Evolutionary conservation across 1,140 invertebrate species (phyloP), one percentile per base, ranked within the genome.

Genomic region (Penaeus indicus): DNA sequence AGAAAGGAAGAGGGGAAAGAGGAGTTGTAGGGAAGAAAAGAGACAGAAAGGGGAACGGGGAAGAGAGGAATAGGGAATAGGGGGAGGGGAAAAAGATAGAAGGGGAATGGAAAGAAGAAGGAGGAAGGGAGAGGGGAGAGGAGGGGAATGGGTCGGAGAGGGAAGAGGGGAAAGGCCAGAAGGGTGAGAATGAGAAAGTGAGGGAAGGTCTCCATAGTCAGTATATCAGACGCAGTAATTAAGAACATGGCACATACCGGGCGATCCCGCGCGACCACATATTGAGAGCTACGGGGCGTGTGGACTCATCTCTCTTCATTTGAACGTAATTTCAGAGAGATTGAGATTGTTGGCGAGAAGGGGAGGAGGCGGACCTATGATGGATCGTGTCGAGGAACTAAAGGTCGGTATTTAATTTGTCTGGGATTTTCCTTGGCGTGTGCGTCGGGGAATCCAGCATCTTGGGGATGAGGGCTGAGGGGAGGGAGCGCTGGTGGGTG

Each of bases 401-500:
- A 87, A 78, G 85, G 81, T 80, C 78, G 85, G 85, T 87, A 87
- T 87, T 87, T 87, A 87, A 87, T 87, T 87, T 87, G 77, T 87
- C 75, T 54, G 21, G 85, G 85, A 87, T 87, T 87, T 87, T 87
- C 85, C 77, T 81, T 87, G 85, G 85, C 22, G 25, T 32, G 85
- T 64, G 62, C 78, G 85, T 69, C 38, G 18, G 47, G 85, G 77
- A 87, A 87, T 80, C 77, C 85, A 77, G 42, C 38, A 42, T 60
- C 67, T 25, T 75, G 84, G 84, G 27, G 54, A 64, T 67, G 18
- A 63, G 60, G 21, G 63, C 11, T 27, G 27, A 27, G 61, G 60
- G 75, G 25, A 63, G 47, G 80, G 27, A 13, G 75, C 11, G 47
- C 7, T 13, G 75, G 32, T 19, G 75, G 1, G 75, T 3, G 10